These are phyloP conservation scores for Zootermopsis nevadensis DNA, from an alignment of 2,888 invertebrate species.

Conservation along the genomic window DNA sequence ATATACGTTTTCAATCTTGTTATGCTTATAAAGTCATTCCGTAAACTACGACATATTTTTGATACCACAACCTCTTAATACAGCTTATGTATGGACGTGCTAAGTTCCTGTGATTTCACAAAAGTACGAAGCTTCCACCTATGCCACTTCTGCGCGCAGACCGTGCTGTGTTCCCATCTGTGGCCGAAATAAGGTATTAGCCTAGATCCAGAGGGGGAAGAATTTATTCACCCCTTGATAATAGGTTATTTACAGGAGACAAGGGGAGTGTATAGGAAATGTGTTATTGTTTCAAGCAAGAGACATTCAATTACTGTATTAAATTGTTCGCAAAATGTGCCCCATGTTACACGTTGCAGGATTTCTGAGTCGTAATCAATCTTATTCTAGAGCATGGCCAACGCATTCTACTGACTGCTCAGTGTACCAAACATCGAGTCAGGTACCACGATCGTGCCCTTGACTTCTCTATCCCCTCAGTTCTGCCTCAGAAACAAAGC, in stretches of 20 bases:
- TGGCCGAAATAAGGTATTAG: slow-evolving; percentile 42
- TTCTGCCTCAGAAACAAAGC: no score
- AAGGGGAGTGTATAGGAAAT: slow-evolving; percentile 42
- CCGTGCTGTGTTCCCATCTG: slow-evolving; percentile 15
- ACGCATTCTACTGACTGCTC: no score
- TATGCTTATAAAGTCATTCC: no score
- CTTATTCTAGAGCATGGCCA: no score
- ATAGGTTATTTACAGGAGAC: slow-evolving; percentile 40
- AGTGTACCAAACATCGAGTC: no score
- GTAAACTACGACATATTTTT: no score
- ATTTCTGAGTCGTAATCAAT: neutral
- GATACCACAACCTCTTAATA: no score
- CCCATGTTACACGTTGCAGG: neutral
- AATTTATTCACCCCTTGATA: slow-evolving; percentile 39
- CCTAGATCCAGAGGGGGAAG: slow-evolving; percentile 31
- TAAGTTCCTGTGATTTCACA: no score
- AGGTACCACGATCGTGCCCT: no score
- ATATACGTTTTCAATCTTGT: no score
- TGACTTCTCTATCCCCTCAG: no score
- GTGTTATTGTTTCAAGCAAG: slow-evolving; percentile 44
- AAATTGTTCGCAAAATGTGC: slow-evolving; percentile 43
- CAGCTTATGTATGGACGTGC: no score
- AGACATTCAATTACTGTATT: slow-evolving; percentile 48
- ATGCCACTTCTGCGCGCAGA: neutral
- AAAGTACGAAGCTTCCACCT: neutral